Conservation (phyloP, 2,888 invertebrate species). For the Agrochola macilenta region DNA sequence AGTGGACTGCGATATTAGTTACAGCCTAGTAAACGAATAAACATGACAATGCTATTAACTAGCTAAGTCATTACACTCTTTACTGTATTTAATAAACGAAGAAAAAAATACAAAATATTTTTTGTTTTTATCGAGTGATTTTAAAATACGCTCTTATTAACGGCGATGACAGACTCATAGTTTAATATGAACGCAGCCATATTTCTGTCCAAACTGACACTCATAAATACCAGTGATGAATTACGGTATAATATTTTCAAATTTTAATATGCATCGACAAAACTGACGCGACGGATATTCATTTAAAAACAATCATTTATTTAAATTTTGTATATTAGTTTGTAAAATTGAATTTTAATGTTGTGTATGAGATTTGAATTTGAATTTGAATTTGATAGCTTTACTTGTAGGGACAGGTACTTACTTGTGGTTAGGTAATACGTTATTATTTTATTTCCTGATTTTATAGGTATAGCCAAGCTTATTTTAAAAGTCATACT, state of each 20-base stretch:
- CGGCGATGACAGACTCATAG: conserved; percentile 51
- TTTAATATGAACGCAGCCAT: conserved; percentile 42
- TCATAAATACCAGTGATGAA: conserved; percentile 56
- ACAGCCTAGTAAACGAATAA: background rate
- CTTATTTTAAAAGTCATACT: too few species aligned
- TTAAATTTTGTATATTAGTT: conserved; percentile 23
- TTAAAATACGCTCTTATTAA: conserved; percentile 49
- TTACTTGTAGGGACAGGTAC: too few species aligned
- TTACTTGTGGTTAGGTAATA: too few species aligned
- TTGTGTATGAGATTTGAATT: too few species aligned
- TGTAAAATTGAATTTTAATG: too few species aligned
- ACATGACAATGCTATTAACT: background rate
- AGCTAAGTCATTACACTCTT: background rate
- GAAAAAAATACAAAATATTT: background rate
- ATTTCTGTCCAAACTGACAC: conserved; percentile 58
- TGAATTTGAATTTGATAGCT: too few species aligned
- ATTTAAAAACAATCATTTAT: conserved; percentile 43
- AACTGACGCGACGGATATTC: conserved; percentile 52
- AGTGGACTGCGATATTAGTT: background rate
- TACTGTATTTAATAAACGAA: background rate
- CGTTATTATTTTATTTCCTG: too few species aligned
- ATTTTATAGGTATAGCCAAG: too few species aligned
- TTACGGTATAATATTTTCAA: conserved; percentile 50
- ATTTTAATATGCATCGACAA: conserved; percentile 47
- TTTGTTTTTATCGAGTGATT: conserved; percentile 27